Conservation (phyloP, 2,113 vertebrate genomes). For the Cygnus atratus region DNA sequence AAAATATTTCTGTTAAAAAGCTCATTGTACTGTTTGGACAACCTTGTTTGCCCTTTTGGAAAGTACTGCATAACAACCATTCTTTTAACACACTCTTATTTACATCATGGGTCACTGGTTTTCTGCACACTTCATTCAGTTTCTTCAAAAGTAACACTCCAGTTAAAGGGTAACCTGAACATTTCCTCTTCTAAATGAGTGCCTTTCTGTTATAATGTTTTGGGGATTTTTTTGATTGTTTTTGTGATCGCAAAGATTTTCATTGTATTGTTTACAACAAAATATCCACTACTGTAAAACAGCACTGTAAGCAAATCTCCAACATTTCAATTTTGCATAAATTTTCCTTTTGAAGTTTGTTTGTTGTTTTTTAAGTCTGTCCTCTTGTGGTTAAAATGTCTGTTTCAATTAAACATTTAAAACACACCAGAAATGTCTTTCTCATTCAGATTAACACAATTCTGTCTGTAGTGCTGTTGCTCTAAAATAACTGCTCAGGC, state of each 20-base stretch:
- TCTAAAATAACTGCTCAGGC: neutral
- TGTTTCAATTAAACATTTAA: neutral
- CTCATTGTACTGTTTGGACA: conserved; percentile 29
- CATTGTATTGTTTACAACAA: neutral
- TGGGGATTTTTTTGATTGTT: neutral
- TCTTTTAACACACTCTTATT: conserved; percentile 29
- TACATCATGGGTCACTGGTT: conserved; percentile 54
- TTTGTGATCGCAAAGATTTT: neutral
- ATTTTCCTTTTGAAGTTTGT: neutral
- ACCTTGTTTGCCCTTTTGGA: conserved; percentile 72
- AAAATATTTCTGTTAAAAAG: neutral
- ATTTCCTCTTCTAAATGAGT: conserved; percentile 60
- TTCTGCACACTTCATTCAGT: conserved; percentile 38
- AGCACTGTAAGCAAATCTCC: neutral
- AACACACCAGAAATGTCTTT: neutral
- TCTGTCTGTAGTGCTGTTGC: neutral
- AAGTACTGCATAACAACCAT: conserved; percentile 6
- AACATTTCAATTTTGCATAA: neutral
- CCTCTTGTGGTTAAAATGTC: neutral
- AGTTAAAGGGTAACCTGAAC: conserved; percentile 74
- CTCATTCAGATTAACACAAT: neutral
- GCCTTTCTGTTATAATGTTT: conserved; percentile 38
- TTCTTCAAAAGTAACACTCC: conserved; percentile 34
- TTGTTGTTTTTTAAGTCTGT: neutral
- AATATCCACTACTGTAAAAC: neutral